These are phyloP conservation scores for Ornithoptera priamus DNA, from an alignment of 2,888 invertebrate species.

Conservation along the genomic window DNA sequence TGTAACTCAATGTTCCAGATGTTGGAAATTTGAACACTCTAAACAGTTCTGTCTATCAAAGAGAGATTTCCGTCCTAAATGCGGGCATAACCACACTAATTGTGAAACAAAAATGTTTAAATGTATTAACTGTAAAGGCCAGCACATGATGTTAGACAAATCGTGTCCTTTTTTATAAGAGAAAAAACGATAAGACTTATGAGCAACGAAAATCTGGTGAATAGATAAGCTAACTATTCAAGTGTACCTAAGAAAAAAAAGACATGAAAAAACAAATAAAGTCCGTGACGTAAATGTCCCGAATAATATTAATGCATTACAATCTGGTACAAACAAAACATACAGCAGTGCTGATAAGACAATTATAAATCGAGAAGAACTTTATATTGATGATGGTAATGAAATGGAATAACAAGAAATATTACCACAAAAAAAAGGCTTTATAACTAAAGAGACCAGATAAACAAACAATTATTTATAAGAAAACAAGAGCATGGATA, in stretches of 20 bases:
- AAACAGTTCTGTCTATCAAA: background rate
- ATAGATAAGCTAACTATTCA: background rate
- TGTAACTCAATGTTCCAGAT: background rate
- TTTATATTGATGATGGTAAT: no score
- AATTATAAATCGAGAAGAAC: no score
- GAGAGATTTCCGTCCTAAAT: background rate
- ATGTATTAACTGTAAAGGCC: constrained; percentile 1
- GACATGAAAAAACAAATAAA: no score
- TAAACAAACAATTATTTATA: no score
- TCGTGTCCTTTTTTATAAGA: constrained; percentile 2
- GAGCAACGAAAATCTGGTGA: background rate
- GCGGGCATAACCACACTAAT: background rate
- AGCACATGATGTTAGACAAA: constrained; percentile 1
- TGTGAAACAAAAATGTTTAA: background rate
- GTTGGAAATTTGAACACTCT: background rate
- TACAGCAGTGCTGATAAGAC: no score
- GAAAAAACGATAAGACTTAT: constrained; percentile 4
- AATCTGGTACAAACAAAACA: no score
- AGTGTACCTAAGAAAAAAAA: background rate
- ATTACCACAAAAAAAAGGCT: no score
- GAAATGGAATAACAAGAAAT: no score
- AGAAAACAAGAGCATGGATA: no score
- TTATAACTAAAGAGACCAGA: no score
- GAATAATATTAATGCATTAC: no score
- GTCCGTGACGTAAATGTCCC: no score